Base-by-base conservation (phyloP, 1,140 invertebrate genomes). In the Drosophila suzukii region DNA sequence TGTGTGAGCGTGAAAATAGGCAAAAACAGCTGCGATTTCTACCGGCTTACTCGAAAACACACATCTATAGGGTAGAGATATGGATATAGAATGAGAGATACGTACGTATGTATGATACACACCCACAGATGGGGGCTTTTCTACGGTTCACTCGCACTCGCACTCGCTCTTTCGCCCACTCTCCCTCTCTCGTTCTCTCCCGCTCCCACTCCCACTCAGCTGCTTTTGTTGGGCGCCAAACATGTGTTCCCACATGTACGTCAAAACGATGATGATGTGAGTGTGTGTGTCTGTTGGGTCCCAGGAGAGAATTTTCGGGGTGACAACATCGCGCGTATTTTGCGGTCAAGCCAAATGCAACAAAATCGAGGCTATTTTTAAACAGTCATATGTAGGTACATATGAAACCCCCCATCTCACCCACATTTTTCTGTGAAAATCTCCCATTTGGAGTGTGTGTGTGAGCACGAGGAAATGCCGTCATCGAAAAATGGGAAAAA, bases 171-270 rank as follows among this genome's bases (percentile, higher is more conserved):
- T 70, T 56, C 43, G 32, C 30, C 30, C 32, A 13, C 15, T 13
- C 56, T 13, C 30, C n/a, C 30, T 4, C 11, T 17, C 56, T 34
- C 30, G 36, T 13, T 32, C 47, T 43, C 47, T n/a, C 32, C 32
- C 20, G 41, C 60, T 68, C 65, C 65, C 38, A 51, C 75, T 73
- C 55, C 30, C 74, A 86, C 82, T 78, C 82, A 88, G 83, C 83
- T 88, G 83, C 47, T 65, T 79, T 41, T 49, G 70, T 58, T 57
- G 75, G 83, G 83, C 83, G 83, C 83, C 76, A 89, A 88, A 88
- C 83, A 88, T 88, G 83, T 88, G 83, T 88, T 88, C 75, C 34
- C 56, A 55, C 67, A 62, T 49, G 43, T 44, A 47, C 30, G 53
- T 20, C 10, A 32, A 34, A 50, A 15, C 24, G n/a, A 5, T 27